These are phyloP conservation scores for Protophormia terraenovae DNA, from an alignment of 2,888 invertebrate species.

Conservation along the genomic window DNA sequence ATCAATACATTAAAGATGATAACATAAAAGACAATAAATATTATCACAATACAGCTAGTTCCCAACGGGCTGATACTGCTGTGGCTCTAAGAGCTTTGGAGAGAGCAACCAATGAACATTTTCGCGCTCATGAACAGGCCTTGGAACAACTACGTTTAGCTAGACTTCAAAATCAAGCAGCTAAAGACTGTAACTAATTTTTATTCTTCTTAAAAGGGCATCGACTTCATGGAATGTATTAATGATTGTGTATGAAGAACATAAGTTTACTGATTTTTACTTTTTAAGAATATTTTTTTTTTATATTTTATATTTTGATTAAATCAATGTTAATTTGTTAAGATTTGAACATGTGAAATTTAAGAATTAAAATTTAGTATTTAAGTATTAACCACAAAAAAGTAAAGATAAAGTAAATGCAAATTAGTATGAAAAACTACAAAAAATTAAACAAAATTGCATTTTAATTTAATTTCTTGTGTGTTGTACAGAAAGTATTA, in stretches of 20 bases:
- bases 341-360: conserved; percentile 29
- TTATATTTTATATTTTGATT: conserved; percentile 15
- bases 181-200: conserved; percentile 65
- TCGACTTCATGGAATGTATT: not conserved
- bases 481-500: not conserved
- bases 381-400: conserved; percentile 14
- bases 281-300: no score
- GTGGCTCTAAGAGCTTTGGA: conserved; percentile 71
- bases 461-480: not conserved
- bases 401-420: conserved; percentile 18
- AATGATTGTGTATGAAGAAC: conserved; percentile 26
- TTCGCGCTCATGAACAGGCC: conserved; percentile 78
- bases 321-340: conserved; percentile 36
- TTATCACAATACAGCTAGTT: not conserved
- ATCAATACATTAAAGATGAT: conserved; percentile 44
- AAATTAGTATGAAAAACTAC: conserved; percentile 63
- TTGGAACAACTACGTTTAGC: conserved; percentile 77
- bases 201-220: not conserved
- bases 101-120: conserved; percentile 76
- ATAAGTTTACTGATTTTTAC: conserved; percentile 64
- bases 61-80: conserved; percentile 51
- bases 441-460: conserved; percentile 5
- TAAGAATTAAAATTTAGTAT: conserved; percentile 29
- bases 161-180: conserved; percentile 70
- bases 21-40: conserved; percentile 16